Base-by-base conservation (phyloP, 2,113 vertebrate genomes). In the Cettia cetti region DNA sequence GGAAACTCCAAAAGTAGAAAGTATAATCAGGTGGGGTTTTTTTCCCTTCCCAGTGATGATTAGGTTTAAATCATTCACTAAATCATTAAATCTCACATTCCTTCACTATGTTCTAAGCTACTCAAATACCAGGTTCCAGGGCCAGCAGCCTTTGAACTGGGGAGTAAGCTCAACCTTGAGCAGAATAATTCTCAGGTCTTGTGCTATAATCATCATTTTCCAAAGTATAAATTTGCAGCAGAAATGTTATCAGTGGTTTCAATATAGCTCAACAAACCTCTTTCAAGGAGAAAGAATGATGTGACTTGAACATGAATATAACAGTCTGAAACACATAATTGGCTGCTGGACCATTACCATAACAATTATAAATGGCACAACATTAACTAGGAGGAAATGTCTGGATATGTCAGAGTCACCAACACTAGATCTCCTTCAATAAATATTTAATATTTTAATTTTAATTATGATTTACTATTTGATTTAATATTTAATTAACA, bases 401-500 rank as follows among this genome's bases (percentile, higher is more conserved):
- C 94, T 92, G 57, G 24, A 20, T 82, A 68, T 86, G 68, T 89
- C 40, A 81, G 61, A 85, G 56, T 35, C 89, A 92, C 47, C 86
- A 91, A 69, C 47, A 81, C 14, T 60, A 64, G 54, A 65, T 49
- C n/a, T 86, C 63, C 56, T 64, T 63, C 45, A 90, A 95, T 92
- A 91, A 86, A 95, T 95, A 91, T 89, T 96, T 95, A 72, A 95
- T 93, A 45, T 37, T 94, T 83, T 65, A 64, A 93, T 95, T 93
- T 81, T 89, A 91, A 91, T 92, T 77, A 91, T 66, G 19, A 93
- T 90, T 93, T 89, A 91, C 12, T 60, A 40, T 64, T 86, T 54
- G 2, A 65, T 72, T 95, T 86, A 89, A 91, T 91, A 89, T 92
- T 95, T 92, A n/a, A 95, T 95, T 90, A 95, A 61, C 22, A 57